Conservation (phyloP, 2,888 invertebrate species). For the Pycnomerus fuliginosus region DNA sequence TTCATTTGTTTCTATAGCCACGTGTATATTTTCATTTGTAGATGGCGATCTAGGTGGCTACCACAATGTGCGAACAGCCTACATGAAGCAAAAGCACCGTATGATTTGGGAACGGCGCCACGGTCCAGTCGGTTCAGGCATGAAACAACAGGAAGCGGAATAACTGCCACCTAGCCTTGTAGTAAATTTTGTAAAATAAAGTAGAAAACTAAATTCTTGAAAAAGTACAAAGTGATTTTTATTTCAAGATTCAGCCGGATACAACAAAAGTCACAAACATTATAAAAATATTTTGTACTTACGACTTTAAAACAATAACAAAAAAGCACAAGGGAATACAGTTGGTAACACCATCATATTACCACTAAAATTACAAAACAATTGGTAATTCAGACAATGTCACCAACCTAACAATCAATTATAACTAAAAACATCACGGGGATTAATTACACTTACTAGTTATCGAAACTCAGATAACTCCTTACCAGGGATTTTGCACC, state of each 20-base stretch:
- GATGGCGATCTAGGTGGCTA: slow-evolving; percentile 91
- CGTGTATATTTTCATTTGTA: too few relatives aligned
- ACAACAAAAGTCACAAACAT: slow-evolving; percentile 16
- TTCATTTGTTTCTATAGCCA: too few relatives aligned
- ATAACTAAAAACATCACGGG: slow-evolving; percentile 29
- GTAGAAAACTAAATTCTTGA: slow-evolving; percentile 22
- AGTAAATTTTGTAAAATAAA: slow-evolving; percentile 11
- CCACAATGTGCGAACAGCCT: slow-evolving; percentile 71
- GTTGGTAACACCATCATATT: slow-evolving; percentile 30
- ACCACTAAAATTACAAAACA: slow-evolving; percentile 2
- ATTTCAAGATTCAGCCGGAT: slow-evolving; percentile 14
- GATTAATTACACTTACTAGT: slow-evolving; percentile 23
- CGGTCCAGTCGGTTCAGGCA: slow-evolving; percentile 72
- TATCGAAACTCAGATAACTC: slow-evolving; percentile 34
- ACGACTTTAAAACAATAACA: slow-evolving; percentile 5
- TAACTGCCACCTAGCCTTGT: slow-evolving; percentile 8
- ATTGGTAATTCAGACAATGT: slow-evolving; percentile 24
- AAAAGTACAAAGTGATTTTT: slow-evolving; percentile 38
- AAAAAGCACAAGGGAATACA: slow-evolving; percentile 14
- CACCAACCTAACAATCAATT: slow-evolving; percentile 32
- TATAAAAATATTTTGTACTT: slow-evolving; percentile 22
- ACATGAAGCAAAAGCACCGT: slow-evolving; percentile 98
- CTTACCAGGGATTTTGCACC: too few relatives aligned
- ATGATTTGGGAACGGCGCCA: slow-evolving; percentile 96
- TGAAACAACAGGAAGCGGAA: slow-evolving; percentile 46